Conservation (phyloP, 2,888 invertebrate species). For the Syrista parreyssii region DNA sequence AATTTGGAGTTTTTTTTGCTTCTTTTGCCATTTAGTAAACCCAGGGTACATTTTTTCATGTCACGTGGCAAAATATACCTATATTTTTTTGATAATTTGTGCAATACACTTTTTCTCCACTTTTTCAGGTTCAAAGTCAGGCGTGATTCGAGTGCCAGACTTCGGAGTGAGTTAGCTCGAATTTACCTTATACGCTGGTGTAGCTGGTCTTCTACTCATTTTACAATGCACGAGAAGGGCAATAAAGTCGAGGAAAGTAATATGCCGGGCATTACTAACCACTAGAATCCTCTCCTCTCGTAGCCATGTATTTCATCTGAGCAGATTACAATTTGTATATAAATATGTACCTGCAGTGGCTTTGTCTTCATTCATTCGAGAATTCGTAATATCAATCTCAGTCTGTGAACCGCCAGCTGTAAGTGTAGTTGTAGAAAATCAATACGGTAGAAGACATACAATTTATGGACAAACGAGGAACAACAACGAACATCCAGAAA, state of each 20-base stretch:
- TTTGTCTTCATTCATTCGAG: not conserved
- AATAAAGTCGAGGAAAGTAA: not conserved
- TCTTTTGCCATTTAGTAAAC: too few species aligned
- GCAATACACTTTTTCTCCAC: too few species aligned
- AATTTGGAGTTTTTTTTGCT: too few species aligned
- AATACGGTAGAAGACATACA: not conserved
- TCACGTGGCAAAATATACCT: too few species aligned
- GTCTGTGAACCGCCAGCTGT: not conserved
- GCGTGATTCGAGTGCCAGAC: not conserved
- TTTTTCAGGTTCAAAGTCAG: too few species aligned
- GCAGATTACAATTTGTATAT: not conserved
- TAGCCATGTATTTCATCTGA: not conserved
- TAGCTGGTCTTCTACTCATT: not conserved
- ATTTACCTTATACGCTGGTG: not conserved
- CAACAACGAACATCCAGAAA: not conserved
- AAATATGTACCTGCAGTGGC: not conserved
- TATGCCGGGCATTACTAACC: not conserved
- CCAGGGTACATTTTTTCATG: too few species aligned
- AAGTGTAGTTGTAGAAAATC: not conserved
- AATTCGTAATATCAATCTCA: not conserved
- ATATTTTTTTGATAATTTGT: too few species aligned
- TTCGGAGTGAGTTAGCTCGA: not conserved
- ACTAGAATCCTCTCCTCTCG: not conserved
- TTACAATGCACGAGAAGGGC: not conserved
- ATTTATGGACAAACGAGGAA: not conserved